These are phyloP conservation scores for Channa striata DNA, from an alignment of 2,797 vertebrate genomes.

Conservation along the genomic window DNA sequence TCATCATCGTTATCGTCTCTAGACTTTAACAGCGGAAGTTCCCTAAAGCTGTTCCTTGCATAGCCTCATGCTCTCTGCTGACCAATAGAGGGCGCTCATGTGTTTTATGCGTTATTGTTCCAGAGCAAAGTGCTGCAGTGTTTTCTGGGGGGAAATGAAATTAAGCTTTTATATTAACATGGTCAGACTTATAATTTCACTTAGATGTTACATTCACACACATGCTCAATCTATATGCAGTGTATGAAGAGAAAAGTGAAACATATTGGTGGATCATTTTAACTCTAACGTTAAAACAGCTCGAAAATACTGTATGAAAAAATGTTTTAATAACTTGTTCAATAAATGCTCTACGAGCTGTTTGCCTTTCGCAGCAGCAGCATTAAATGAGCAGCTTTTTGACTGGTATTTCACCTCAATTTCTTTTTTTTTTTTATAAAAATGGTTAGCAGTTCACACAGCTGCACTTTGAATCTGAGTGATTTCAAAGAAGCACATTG, in stretches of 20 bases:
- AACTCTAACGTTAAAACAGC: too few species aligned
- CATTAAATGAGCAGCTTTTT: not conserved
- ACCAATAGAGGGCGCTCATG: conserved; percentile 75
- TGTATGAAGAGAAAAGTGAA: too few species aligned
- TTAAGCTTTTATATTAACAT: not conserved
- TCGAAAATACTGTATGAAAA: too few species aligned
- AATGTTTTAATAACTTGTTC: too few species aligned
- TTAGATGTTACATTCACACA: not conserved
- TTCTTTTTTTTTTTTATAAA: not conserved
- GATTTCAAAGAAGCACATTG: too few species aligned
- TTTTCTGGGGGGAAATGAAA: not conserved
- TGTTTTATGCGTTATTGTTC: conserved; percentile 17
- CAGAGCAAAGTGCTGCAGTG: not conserved
- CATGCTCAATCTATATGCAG: not conserved
- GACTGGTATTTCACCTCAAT: not conserved
- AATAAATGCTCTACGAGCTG: not conserved
- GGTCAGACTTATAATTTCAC: not conserved
- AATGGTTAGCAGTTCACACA: too few species aligned
- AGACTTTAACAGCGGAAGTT: conserved; percentile 1
- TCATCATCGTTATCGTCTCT: not conserved
- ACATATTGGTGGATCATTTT: not conserved
- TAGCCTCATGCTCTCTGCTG: conserved; percentile 34
- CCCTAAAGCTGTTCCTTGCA: not conserved
- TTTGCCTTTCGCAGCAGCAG: not conserved
- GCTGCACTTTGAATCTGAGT: too few species aligned